Evolutionary conservation across 1,140 invertebrate genomes (phyloP), one percentile per base, ranked within the genome.

Genomic region (Holcopasites calliopsidis): DNA sequence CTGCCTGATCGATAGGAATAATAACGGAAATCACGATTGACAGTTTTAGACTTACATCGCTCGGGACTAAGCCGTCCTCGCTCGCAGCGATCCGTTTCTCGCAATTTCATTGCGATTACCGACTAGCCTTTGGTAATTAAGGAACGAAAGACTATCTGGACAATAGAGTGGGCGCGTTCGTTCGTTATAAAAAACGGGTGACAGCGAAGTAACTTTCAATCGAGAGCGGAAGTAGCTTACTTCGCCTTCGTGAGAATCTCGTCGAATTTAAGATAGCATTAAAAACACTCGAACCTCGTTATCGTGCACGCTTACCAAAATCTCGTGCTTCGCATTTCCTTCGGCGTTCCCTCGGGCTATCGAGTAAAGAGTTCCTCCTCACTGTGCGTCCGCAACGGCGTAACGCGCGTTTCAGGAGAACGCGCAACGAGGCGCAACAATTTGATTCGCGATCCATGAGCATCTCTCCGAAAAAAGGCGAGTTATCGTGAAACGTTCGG

Each of bases 401-500:
- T 69, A 58, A 23, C 44, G 60, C 18, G 58, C 18, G 33, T 65
- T 52, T 64, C 31, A 40, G 26, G 40, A 10, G n/a, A 44, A 60
- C 35, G 18, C 38, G 60, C 35, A 54, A 54, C 60, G 38, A 65
- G 66, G 38, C 38, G 33, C 40, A 26, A 65, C n/a, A 44, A 55
- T 33, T 55, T 28, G 61, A 54, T 44, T 44, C 8, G 16, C 3
- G 4, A 54, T 55, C 26, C 42, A n/a, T 18, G 16, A n/a, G 21
- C 7, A 7, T 28, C 21, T 31, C 35, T 31, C 2, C 40, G 5
- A n/a, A 40, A 49, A 35, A 70, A 35, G n/a, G 40, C n/a, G n/a
- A 47, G 13, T 47, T 26, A 50, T 52, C 47, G 18, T 26, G 31
- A 31, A 49, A n/a, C 42, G n/a, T 47, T 26, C n/a, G n/a, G n/a